Percentiles rank a stretch among this genome's conserved stretches.
These are phyloP conservation scores for Rallus limicola DNA, from an alignment of 2,113 vertebrate genomes.

Conservation along the genomic window DNA sequence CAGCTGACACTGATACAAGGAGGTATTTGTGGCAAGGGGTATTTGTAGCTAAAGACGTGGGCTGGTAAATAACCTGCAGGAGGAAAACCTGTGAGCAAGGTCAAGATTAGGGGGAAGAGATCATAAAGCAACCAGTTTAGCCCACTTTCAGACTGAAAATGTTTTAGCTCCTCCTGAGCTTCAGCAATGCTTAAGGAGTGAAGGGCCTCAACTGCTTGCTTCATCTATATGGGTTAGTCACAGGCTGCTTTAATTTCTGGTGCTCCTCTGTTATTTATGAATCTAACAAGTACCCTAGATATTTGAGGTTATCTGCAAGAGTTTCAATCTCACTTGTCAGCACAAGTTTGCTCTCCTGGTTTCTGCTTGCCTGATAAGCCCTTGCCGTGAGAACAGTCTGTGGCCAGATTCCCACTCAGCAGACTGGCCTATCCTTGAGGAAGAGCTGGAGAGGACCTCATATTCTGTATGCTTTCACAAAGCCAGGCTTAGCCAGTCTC, in stretches of 20 bases:
- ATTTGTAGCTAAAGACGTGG: not conserved
- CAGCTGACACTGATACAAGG: not conserved
- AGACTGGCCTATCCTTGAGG: not conserved
- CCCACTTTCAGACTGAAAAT: not conserved
- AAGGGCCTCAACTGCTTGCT: not conserved
- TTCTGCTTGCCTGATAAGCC: not conserved
- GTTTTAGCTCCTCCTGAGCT: not conserved
- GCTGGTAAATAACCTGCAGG: not conserved
- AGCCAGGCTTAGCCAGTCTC: not conserved
- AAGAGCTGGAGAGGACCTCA: not conserved
- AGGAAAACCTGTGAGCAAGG: not conserved
- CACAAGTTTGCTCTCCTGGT: not conserved
- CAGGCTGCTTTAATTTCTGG: not conserved
- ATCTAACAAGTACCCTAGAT: not conserved
- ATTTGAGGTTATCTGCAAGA: not conserved
- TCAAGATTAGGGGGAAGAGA: not conserved
- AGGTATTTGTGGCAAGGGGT: not conserved
- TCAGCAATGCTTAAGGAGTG: not conserved
- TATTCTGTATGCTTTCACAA: not conserved
- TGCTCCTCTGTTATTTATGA: not conserved
- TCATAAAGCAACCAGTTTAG: not conserved
- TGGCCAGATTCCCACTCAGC: not conserved
- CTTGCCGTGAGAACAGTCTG: not conserved
- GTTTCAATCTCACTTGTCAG: rapidly evolving
- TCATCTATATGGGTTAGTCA: not conserved